phyloP scores from a whole-genome alignment of 92 coral and sea anemone genomes.

The Parazoanthus swiftii region DNA sequence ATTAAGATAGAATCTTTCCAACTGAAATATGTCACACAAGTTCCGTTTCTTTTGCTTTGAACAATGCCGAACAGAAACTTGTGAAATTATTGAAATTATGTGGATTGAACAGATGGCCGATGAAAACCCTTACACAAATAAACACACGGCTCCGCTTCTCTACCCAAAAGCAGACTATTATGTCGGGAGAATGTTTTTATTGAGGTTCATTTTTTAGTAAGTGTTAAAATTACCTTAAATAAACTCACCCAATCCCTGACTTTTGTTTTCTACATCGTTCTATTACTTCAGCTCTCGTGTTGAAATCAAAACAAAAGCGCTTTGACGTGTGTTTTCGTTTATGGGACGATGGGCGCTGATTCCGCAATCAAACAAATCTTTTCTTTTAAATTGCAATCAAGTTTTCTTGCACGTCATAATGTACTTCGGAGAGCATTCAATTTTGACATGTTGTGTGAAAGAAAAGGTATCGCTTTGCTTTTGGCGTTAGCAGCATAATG shows the following conservation, averaged over 20 bases:
- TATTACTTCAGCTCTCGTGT: constrained; percentile 2
- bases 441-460: constrained; percentile 9
- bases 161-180: constrained; percentile 2
- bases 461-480: neutral
- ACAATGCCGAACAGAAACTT: constrained; percentile 6
- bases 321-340: constrained; percentile 14
- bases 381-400: constrained; percentile 6
- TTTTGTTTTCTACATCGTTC: neutral
- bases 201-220: neutral
- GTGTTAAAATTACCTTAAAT: neutral
- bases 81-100: neutral
- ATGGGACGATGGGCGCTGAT: neutral
- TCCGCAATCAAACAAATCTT: constrained; percentile 9
- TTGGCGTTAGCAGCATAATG: neutral
- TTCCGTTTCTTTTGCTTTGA: constrained; percentile 20
- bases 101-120: constrained; percentile 19
- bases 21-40: neutral
- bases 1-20: neutral
- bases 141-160: neutral
- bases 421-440: constrained; percentile 6
- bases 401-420: neutral
- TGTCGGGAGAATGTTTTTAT: neutral
- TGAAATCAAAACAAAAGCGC: neutral
- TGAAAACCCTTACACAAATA: neutral
- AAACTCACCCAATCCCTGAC: neutral